Percentiles rank a stretch among this genome's conserved stretches.
phyloP scores from a whole-genome alignment of 1,140 invertebrate species.

The Eriocheir sinensis region DNA sequence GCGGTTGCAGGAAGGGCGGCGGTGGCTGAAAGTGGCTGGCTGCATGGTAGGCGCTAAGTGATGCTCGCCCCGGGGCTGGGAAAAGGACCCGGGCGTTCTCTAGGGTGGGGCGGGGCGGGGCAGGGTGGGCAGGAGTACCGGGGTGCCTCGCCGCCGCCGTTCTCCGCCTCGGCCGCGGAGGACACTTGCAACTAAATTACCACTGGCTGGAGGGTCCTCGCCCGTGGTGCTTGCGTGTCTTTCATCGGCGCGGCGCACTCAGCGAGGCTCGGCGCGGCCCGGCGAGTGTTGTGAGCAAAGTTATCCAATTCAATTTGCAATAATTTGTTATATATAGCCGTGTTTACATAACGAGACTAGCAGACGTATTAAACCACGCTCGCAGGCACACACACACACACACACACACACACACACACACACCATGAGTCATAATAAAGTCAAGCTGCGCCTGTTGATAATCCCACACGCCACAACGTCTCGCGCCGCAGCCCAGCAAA shows the following conservation, averaged over 20 bases:
- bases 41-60: not conserved
- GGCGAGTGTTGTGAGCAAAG: too few relatives aligned
- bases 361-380: constrained; percentile 12
- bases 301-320: too few relatives aligned
- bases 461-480: too few relatives aligned
- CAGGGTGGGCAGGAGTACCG: not conserved
- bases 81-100: not conserved
- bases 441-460: too few relatives aligned
- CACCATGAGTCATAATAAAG: too few relatives aligned
- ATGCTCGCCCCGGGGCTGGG: not conserved
- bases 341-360: constrained; percentile 32
- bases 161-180: not conserved
- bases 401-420: constrained; percentile 49
- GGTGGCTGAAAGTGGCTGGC: not conserved
- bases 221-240: not conserved
- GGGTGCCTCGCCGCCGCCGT: not conserved
- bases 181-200: not conserved
- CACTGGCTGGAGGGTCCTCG: not conserved
- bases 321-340: constrained; percentile 31
- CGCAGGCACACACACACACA: constrained; percentile 35
- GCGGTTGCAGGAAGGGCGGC: not conserved
- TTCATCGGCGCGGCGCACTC: not conserved
- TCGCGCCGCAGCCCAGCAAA: too few relatives aligned
- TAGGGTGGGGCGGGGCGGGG: not conserved
- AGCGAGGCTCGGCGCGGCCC: too few relatives aligned